Evolutionary conservation across 2,888 invertebrate species (phyloP), one percentile per base, ranked within the genome.

Genomic region (Agrotis puta): DNA sequence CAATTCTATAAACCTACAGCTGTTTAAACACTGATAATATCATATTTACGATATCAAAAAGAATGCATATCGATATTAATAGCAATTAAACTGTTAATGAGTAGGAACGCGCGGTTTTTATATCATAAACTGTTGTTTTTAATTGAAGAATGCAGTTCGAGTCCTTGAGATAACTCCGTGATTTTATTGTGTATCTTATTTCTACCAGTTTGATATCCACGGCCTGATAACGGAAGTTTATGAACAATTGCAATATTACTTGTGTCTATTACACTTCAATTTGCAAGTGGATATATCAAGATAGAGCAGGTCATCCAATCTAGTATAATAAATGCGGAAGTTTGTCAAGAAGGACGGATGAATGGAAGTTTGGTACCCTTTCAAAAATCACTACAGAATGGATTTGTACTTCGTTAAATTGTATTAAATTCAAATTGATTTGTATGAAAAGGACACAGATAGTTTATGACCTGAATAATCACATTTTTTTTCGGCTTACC

Each of bases 101-200:
- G 33, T 7, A 24, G 27, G n/a, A 68, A 61, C 54, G 50, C 27
- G 43, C n/a, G 27, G 13, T 64, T 77, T 77, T 78, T 75, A 66
- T 66, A 27, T 66, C 68, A 27, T 54, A 59, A 72, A 70, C 59
- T 54, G 48, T 59, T n/a, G 24, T 70, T 65, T 39, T 33, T 76
- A 62, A 71, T 80, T 71, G 48, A 70, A 73, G 69, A 82, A 81
- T 82, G 76, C 62, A 72, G 57, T 59, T 54, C 39, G 18, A 3
- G 14, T 48, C 59, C 63, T 78, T 69, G 69, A 5, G 18, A 62
- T 77, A n/a, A 22, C 54, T 79, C 45, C 4, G 43, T 75, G 5
- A 27, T 51, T 62, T 51, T 68, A 56, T 62, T 66, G 48, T 47
- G n/a, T 63, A 7, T 18, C 3, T 48, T 2, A 1, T 24, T 2